Base-by-base conservation (phyloP, 1,140 invertebrate species). In the Caenorhabditis latens region DNA sequence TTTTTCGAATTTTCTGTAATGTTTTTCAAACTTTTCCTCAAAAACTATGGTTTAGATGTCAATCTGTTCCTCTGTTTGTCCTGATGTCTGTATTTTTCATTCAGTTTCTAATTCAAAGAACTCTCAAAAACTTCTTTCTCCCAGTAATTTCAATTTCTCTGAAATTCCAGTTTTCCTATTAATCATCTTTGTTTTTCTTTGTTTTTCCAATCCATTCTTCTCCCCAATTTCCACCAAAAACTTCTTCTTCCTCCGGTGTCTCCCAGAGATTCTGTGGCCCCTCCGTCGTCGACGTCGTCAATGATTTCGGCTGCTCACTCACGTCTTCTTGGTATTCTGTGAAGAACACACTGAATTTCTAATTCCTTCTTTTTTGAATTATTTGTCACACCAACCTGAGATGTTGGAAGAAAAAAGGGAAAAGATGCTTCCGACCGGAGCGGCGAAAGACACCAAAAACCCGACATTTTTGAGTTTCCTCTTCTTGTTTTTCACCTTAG, bases 351-450 rank as follows among this genome's bases (percentile, higher is more conserved):
- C 61, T 40, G 65, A 71, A 71, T 71, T 71, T 42, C 4, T 71
- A 46, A 71, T 71, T 71, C 65, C 4, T n/a, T 14, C 11, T n/a
- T 71, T 71, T 43, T 71, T 71, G 65, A 71, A 71, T 71, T 71
- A 71, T 46, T 71, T 71, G 65, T 71, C 40, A 46, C 14, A 16
- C 40, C 42, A 65, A 40, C 61, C 24, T 63, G 61, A 21, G 55
- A 63, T 63, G 61, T 32, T 32, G 32, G 32, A 32, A 32, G 11
- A 40, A 13, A 63, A 63, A 63, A 32, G n/a, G 13, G 61, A 63
- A 13, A 21, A 58, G 21, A 7, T 32, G 8, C 2, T 32, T 63
- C 61, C 32, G 21, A 9, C 11, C 32, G 24, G 24, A n/a, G 8
- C 16, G 14, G n/a, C 16, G 24, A 63, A 9, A 63, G 61, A 63